Percentiles rank a stretch among this genome's conserved stretches.
Conservation (phyloP, 23 tunicate genomes). For the Diplosoma virens region DNA sequence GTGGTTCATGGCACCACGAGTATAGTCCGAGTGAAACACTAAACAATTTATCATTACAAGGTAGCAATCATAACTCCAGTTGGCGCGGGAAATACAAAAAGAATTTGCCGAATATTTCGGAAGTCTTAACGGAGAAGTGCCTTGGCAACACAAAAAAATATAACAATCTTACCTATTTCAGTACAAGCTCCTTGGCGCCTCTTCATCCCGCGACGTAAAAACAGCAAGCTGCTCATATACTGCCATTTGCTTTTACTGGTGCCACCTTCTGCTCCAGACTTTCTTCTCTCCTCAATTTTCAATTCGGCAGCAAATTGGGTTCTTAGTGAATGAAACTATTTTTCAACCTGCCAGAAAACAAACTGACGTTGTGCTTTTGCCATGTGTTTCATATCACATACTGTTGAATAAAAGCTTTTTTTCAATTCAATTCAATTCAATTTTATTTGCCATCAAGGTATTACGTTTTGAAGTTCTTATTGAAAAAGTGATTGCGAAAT, state of each 20-base stretch:
- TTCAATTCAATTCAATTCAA: too few species aligned
- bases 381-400: too few species aligned
- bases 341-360: too few species aligned
- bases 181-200: background rate
- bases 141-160: background rate
- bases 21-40: background rate
- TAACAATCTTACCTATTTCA: background rate
- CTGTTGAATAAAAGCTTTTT: too few species aligned
- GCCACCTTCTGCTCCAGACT: conserved; percentile 15
- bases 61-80: background rate
- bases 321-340: too few species aligned
- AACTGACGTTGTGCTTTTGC: too few species aligned
- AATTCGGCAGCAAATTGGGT: conserved; percentile 2
- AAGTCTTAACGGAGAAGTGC: background rate
- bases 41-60: background rate
- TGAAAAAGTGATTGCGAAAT: too few species aligned
- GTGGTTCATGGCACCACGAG: background rate
- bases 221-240: background rate
- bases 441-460: too few species aligned
- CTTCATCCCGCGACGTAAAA: background rate
- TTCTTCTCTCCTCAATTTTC: background rate
- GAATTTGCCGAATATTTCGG: conserved; percentile 7
- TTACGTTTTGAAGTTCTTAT: too few species aligned
- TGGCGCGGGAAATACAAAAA: background rate
- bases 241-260: background rate